phyloP scores from a whole-genome alignment of 2,888 invertebrate species.

The Galerucella pusilla region DNA sequence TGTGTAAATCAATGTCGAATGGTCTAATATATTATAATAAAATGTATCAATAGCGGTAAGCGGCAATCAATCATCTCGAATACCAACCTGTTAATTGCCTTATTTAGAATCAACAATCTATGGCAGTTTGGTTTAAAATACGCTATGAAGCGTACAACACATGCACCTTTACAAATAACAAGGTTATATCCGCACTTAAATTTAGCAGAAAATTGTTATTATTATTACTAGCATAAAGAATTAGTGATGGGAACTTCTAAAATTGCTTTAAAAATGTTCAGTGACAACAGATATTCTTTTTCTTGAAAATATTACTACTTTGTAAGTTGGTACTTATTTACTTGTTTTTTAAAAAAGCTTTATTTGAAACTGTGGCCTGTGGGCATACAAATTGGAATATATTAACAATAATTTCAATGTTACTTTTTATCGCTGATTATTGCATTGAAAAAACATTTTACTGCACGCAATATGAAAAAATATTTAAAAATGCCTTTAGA shows the following conservation, averaged over 20 bases:
- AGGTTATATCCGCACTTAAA: constrained; percentile 5
- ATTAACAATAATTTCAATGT: background rate
- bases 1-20: background rate
- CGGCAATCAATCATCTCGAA: background rate
- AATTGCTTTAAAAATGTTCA: background rate
- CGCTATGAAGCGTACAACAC: background rate
- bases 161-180: background rate
- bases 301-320: background rate
- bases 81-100: constrained; percentile 2
- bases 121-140: background rate
- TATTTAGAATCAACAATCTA: background rate
- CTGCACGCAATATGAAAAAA: too few species aligned
- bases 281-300: background rate
- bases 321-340: background rate
- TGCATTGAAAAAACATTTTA: too few species aligned
- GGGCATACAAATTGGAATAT: background rate
- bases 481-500: too few species aligned
- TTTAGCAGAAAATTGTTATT: constrained; percentile 1
- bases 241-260: background rate
- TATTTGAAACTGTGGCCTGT: background rate
- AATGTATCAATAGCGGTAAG: background rate
- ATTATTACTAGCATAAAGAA: background rate
- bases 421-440: too few species aligned
- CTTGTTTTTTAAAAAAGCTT: background rate
- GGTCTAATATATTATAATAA: background rate